Evolutionary conservation across 2,888 invertebrate species (phyloP), one percentile per base, ranked within the genome.

Genomic region (Acleris sparsana): DNA sequence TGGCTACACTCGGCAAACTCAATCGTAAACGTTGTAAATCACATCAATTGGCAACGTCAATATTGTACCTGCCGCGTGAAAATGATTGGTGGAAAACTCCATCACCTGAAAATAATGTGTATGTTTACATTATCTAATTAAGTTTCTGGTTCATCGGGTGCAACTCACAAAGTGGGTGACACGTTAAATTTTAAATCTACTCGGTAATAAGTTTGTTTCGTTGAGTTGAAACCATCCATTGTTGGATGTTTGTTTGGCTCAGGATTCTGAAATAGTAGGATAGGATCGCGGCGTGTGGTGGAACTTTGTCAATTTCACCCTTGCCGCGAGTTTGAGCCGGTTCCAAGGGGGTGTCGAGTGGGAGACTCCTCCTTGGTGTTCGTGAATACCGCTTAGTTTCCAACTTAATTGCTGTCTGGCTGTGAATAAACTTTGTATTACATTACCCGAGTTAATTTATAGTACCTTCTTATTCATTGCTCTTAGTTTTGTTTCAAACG

Each of bases 381-480:
- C 83, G 84, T 86, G 90, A 92, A 91, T 87, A 86, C 88, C 85
- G 87, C 85, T 88, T 86, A 83, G 83, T 91, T 92, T 83, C 83
- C 82, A 76, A 76, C 85, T 85, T 90, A 91, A 92, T 92, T 92
- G 88, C 89, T 89, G 90, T 90, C 89, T 89, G 88, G 86, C 87
- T 88, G 79, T 77, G 86, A 89, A 86, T 90, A 88, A 92, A 91
- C 86, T 89, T 90, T 89, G 89, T 90, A 88, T 90, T 86, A 89
- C 89, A 88, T 89, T 90, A 91, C 85, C 82, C 82, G 80, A 87
- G 81, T 88, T 90, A 87, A 90, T 91, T 90, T 91, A 89, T 90
- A 86, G 86, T 87, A 78, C 83, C 86, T 88, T 87, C 86, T 87
- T 89, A 88, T 87, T 89, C 87, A 88, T 87, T 84, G 85, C 83